Evolutionary conservation across 2,797 vertebrate species (phyloP).

Genomic region (Phataginus tetradactyla): DNA sequence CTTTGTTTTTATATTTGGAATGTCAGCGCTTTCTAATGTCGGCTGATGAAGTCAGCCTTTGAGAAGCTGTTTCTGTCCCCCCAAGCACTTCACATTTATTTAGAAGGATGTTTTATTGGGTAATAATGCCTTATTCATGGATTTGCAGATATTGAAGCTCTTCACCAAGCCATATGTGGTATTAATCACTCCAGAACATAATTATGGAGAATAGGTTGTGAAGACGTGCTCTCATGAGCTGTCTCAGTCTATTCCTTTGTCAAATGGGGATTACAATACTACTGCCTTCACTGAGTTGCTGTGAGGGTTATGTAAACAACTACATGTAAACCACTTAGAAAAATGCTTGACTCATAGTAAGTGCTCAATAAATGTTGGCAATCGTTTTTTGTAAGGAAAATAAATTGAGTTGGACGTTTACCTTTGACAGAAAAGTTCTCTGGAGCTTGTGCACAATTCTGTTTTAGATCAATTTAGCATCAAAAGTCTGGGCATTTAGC

Average conservation of each 20-base stretch:
- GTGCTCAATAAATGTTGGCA: background rate
- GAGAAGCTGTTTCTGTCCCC: background rate
- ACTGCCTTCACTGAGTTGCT: background rate
- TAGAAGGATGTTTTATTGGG: background rate
- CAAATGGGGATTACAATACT: background rate
- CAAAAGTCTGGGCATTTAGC: background rate
- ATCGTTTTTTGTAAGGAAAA: background rate
- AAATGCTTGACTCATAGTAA: background rate
- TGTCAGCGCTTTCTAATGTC: background rate
- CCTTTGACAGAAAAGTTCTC: background rate
- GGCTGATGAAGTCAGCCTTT: background rate
- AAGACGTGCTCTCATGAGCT: background rate
- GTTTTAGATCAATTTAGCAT: background rate
- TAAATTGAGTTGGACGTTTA: background rate
- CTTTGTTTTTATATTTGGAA: background rate
- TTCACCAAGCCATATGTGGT: background rate
- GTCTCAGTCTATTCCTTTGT: background rate
- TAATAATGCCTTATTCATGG: background rate
- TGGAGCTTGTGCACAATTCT: background rate
- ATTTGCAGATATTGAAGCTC: background rate
- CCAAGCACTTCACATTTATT: background rate
- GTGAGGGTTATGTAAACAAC: background rate
- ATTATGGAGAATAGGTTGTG: background rate
- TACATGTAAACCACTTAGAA: background rate
- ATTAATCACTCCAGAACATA: background rate